A percentile compares a stretch with the other conserved stretches of the same genome.
These are phyloP conservation scores for Cheiracanthium punctorium DNA, from an alignment of 2,888 invertebrate species.

Conservation along the genomic window DNA sequence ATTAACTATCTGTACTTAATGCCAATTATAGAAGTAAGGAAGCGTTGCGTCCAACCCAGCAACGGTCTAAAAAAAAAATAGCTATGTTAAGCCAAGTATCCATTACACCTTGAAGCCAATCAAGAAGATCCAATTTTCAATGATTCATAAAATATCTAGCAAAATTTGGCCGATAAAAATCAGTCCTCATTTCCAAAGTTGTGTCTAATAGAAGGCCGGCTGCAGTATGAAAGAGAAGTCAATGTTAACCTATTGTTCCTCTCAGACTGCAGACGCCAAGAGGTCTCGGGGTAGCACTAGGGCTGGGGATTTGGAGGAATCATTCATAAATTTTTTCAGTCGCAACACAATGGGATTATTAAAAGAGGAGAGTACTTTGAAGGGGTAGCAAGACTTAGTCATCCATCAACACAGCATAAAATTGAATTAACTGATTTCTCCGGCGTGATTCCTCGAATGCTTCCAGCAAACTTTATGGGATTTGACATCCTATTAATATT, in stretches of 20 bases:
- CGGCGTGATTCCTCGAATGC: too few species aligned
- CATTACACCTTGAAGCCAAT: too few species aligned
- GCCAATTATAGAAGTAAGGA: too few species aligned
- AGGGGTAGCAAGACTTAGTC: neutral
- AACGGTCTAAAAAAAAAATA: too few species aligned
- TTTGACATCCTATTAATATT: too few species aligned
- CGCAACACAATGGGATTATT: constrained; percentile 18
- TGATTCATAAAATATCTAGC: too few species aligned
- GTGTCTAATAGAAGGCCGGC: neutral
- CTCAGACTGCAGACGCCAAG: constrained; percentile 17
- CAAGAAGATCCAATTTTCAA: too few species aligned
- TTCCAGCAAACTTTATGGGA: too few species aligned
- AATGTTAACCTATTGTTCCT: neutral
- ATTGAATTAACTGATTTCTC: neutral
- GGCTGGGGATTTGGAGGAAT: neutral
- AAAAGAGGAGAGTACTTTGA: neutral
- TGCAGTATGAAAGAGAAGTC: neutral
- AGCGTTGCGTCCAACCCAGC: too few species aligned
- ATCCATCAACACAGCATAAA: neutral
- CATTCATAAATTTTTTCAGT: neutral
- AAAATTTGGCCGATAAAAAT: too few species aligned
- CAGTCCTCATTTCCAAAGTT: neutral
- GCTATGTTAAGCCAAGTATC: too few species aligned
- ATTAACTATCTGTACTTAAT: too few species aligned
- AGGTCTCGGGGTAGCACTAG: constrained; percentile 25